A percentile compares a stretch with the other conserved stretches of the same genome.
Conservation (phyloP, 2,797 vertebrate genomes). For the Darevskia mixta region DNA sequence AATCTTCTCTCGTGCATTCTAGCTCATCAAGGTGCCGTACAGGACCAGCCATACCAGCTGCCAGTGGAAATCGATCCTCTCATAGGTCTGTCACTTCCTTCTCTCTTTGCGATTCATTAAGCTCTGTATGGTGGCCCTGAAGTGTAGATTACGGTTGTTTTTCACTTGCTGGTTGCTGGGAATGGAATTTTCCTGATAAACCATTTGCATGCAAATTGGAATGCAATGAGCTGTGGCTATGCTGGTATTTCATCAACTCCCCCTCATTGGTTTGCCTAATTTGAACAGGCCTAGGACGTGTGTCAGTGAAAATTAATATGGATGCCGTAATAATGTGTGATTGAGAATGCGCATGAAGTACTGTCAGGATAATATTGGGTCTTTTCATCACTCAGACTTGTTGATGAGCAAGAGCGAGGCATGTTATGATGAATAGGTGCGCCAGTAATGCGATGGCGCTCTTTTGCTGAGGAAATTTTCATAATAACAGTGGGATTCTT, state of each 20-base stretch:
- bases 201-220: constrained; percentile 99
- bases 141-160: constrained; percentile 96
- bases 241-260: constrained; percentile 98
- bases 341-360: constrained; percentile 94
- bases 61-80: constrained; percentile 99
- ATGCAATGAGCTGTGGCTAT: constrained; percentile 99
- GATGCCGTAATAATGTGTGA: constrained; percentile 99
- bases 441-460: constrained; percentile 83
- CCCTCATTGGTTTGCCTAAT: constrained; percentile 91
- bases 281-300: constrained; percentile 94
- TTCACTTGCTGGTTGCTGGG: constrained; percentile 93
- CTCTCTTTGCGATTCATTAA: constrained; percentile 89
- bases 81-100: constrained; percentile 93
- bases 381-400: constrained; percentile 98
- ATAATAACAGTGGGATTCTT: constrained; percentile 86
- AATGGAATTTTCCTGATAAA: constrained; percentile 93
- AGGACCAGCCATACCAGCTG: constrained; percentile 99
- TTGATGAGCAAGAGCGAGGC: constrained; percentile 92
- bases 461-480: constrained; percentile 86
- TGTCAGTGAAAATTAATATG: constrained; percentile 99
- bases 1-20: constrained; percentile 83
- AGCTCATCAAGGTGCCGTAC: constrained; percentile 96
- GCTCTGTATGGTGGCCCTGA: constrained; percentile 89
- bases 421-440: constrained; percentile 84
- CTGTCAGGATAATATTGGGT: constrained; percentile 99